phyloP scores from a whole-genome alignment of 2,113 vertebrate genomes.

The Piaya cayana region DNA sequence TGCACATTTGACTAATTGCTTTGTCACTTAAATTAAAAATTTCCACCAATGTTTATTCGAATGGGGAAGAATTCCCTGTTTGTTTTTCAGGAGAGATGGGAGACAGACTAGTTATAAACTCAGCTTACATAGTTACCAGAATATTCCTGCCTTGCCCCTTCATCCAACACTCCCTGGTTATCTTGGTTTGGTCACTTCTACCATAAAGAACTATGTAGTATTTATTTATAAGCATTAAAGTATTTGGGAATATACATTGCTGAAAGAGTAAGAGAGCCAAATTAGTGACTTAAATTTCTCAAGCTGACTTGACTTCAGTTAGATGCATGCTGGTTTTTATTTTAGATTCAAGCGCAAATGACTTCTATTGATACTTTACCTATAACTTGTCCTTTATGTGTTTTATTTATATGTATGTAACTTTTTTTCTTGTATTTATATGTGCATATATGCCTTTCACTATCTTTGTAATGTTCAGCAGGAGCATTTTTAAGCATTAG shows the following conservation, averaged over 20 bases:
- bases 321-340: background rate
- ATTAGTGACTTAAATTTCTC: background rate
- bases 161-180: background rate
- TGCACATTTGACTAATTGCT: background rate
- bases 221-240: background rate
- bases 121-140: background rate
- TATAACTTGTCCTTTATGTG: background rate
- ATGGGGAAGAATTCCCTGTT: background rate
- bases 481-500: background rate
- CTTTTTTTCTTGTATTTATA: background rate
- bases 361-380: background rate
- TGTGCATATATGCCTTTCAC: background rate
- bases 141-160: background rate
- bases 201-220: background rate
- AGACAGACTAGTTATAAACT: background rate
- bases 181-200: background rate
- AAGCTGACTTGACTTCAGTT: background rate
- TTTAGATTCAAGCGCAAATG: background rate
- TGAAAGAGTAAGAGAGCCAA: background rate
- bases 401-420: background rate
- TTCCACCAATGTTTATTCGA: fast-evolving
- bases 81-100: background rate
- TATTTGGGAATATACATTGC: background rate
- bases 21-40: background rate
- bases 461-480: background rate